Conservation (phyloP, 2,797 vertebrate genomes). For the Manis javanica region DNA sequence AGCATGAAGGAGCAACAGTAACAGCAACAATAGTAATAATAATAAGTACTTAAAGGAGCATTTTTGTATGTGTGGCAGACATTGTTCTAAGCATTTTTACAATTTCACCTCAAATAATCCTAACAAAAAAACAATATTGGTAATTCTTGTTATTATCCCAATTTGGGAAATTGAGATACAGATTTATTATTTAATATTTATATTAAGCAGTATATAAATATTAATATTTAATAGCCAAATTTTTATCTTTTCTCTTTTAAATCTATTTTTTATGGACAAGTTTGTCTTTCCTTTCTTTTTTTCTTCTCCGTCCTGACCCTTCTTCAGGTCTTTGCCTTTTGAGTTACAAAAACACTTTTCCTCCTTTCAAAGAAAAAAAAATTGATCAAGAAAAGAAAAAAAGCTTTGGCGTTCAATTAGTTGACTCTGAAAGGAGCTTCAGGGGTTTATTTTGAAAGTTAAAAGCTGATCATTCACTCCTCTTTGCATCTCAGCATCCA, state of each 20-base stretch:
- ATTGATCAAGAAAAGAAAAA: background rate
- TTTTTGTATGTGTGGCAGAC: background rate
- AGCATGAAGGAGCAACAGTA: background rate
- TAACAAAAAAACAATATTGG: background rate
- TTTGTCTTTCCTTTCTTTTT: background rate
- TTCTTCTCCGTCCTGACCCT: background rate
- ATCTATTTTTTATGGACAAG: background rate
- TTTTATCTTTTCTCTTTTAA: background rate
- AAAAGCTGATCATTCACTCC: background rate
- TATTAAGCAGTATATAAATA: too few relatives aligned
- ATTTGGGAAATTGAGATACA: background rate
- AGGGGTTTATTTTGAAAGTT: background rate
- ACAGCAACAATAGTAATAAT: background rate
- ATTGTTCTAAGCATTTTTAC: background rate
- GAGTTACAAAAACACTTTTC: background rate
- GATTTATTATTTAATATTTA: background rate
- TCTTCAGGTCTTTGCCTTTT: slow-evolving; percentile 28
- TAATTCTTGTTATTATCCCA: background rate
- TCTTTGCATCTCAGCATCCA: background rate
- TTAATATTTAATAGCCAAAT: background rate
- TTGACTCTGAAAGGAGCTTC: background rate
- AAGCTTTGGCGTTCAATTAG: background rate
- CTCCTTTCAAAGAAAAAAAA: background rate
- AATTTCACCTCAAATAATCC: background rate
- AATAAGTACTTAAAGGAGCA: background rate